Percentiles rank a stretch among this genome's conserved stretches.
Conservation (phyloP, 2,797 vertebrate genomes). For the Pseudotriccus pelzelni region DNA sequence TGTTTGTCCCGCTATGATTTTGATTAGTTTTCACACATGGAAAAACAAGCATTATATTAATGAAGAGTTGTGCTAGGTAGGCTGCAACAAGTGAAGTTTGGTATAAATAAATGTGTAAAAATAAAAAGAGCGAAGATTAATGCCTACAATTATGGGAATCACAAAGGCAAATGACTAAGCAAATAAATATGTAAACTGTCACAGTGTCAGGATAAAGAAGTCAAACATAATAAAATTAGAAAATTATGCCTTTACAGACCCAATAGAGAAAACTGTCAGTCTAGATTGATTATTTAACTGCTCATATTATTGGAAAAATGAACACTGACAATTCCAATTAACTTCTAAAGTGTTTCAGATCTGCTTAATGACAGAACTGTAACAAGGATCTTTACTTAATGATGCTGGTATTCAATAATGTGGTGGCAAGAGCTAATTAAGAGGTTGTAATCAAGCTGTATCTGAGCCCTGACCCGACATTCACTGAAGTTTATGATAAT, state of each 20-base stretch:
- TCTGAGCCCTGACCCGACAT: neutral
- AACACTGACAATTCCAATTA: neutral
- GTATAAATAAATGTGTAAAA: neutral
- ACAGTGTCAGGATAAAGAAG: neutral
- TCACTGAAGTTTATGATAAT: neutral
- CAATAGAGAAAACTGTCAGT: neutral
- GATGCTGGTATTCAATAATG: neutral
- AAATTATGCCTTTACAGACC: neutral
- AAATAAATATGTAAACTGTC: constrained; percentile 16
- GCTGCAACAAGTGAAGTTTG: neutral
- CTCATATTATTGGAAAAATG: neutral
- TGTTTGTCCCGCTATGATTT: neutral
- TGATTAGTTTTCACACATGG: neutral
- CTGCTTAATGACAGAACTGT: neutral
- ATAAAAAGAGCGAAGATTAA: neutral
- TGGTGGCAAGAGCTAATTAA: constrained; percentile 1
- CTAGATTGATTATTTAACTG: neutral
- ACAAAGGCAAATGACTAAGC: neutral
- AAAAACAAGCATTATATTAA: neutral
- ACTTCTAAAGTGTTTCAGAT: neutral
- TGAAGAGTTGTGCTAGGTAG: neutral
- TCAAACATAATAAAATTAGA: neutral
- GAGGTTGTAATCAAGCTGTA: neutral
- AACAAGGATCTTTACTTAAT: neutral
- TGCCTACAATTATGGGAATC: neutral